A percentile compares a stretch with the other conserved stretches of the same genome.
Conservation (phyloP, 2,797 vertebrate genomes). For the Syndactyla subalaris region DNA sequence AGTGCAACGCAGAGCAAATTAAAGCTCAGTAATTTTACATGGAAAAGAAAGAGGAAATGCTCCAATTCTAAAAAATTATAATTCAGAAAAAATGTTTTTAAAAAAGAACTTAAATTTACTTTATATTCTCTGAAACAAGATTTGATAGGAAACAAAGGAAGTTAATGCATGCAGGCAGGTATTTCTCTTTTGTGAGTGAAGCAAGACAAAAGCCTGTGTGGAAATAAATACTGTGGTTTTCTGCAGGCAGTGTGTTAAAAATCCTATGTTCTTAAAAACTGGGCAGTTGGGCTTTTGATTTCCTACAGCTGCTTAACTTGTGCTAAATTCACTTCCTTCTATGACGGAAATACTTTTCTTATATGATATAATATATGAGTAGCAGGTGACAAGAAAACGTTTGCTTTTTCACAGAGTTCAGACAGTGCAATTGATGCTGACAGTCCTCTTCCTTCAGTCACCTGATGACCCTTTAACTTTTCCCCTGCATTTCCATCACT, state of each 20-base stretch:
- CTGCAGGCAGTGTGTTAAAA: neutral
- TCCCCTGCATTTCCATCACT: neutral
- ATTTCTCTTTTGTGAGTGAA: neutral
- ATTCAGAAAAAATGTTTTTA: neutral
- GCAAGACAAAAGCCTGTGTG: neutral
- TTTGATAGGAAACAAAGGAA: neutral
- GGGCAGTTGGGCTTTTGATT: neutral
- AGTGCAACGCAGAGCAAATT: constrained; percentile 12
- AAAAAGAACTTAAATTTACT: neutral
- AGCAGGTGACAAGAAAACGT: neutral
- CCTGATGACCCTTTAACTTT: neutral
- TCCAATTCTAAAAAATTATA: neutral
- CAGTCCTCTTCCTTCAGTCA: neutral
- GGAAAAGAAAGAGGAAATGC: neutral
- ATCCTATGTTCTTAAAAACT: neutral
- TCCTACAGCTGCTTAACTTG: neutral
- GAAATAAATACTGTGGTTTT: neutral
- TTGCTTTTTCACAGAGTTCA: neutral
- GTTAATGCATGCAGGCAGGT: neutral
- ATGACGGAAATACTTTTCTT: neutral
- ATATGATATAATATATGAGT: neutral
- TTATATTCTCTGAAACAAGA: neutral
- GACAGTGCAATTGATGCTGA: neutral
- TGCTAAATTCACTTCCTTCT: neutral
- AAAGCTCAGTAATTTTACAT: constrained; percentile 8